These are phyloP conservation scores for Thalpophila matura DNA, from an alignment of 2,888 invertebrate species.

Conservation along the genomic window DNA sequence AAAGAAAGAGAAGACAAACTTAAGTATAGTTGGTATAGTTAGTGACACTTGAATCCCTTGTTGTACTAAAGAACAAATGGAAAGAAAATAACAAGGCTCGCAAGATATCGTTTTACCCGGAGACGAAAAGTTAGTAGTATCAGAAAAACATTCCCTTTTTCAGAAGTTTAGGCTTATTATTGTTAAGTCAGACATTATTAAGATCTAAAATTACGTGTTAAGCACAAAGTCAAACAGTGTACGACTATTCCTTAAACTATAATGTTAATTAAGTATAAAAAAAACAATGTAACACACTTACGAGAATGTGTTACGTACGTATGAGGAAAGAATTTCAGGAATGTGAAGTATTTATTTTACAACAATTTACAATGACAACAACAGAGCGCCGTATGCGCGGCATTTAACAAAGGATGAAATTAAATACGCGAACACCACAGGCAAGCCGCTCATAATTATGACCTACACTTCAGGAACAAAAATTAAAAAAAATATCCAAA, in stretches of 20 bases:
- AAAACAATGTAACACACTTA: not conserved
- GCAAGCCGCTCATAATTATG: not conserved
- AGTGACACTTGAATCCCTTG: slow-evolving; percentile 9
- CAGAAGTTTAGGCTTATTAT: slow-evolving; percentile 8
- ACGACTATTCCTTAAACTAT: no score
- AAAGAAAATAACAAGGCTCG: slow-evolving; percentile 43
- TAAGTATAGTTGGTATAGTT: not conserved
- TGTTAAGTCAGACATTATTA: not conserved
- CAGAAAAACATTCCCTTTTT: slow-evolving; percentile 22
- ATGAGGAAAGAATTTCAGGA: not conserved
- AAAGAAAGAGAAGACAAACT: no score
- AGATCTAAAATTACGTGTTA: slow-evolving; percentile 6
- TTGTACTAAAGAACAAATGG: slow-evolving; percentile 20
- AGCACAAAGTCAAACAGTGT: not conserved
- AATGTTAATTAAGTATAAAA: not conserved
- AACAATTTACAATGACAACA: not conserved
- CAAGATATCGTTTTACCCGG: slow-evolving; percentile 19
- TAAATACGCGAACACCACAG: not conserved
- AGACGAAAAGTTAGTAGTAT: slow-evolving; percentile 29
- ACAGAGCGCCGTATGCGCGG: not conserved
- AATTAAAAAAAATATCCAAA: no score
- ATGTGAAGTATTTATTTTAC: slow-evolving; percentile 6
- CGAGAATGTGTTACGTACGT: not conserved
- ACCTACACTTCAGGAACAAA: no score
- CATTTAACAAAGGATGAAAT: slow-evolving; percentile 7